A percentile compares a stretch with the other conserved stretches of the same genome.
These are phyloP conservation scores for Campylomormyrus tamandua DNA, from an alignment of 2,113 vertebrate species.

Conservation along the genomic window DNA sequence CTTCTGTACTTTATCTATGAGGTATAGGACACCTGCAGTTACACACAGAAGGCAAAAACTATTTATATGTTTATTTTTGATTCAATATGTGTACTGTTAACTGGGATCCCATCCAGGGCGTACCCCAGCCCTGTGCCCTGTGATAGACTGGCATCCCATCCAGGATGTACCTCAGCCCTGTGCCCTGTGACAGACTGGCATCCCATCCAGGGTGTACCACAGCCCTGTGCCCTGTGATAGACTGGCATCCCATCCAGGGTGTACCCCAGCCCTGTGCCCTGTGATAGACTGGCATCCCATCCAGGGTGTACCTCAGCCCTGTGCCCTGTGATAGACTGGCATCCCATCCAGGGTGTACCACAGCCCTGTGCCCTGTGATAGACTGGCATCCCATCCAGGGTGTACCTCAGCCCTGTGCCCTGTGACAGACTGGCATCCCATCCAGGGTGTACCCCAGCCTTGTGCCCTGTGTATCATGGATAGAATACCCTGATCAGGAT, in stretches of 20 bases:
- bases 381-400: too few relatives aligned
- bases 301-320: too few relatives aligned
- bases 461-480: background rate
- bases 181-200: background rate
- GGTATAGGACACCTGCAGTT: background rate
- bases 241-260: too few relatives aligned
- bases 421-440: background rate
- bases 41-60: background rate
- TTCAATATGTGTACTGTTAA: background rate
- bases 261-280: too few relatives aligned
- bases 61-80: background rate
- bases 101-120: background rate
- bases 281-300: background rate
- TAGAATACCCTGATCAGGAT: background rate
- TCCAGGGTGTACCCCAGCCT: too few relatives aligned
- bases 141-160: background rate
- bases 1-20: background rate
- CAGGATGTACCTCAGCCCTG: background rate
- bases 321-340: background rate
- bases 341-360: too few relatives aligned
- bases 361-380: background rate
- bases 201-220: background rate
- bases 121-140: too few relatives aligned
- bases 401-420: too few relatives aligned
- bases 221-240: too few relatives aligned